phyloP scores from a whole-genome alignment of 2,113 vertebrate species.

The Saguinus midas region DNA sequence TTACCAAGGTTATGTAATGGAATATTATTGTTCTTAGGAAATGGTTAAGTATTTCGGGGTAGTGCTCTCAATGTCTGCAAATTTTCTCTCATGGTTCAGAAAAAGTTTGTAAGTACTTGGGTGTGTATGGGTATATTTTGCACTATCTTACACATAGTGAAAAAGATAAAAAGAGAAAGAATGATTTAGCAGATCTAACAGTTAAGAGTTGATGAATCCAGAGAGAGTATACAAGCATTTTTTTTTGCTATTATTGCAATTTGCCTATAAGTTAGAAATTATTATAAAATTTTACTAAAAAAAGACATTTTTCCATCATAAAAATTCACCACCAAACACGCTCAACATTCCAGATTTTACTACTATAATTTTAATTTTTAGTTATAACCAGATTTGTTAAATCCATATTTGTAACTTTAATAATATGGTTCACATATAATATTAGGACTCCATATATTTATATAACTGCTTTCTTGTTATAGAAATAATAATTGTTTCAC shows the following conservation, averaged over 20 bases:
- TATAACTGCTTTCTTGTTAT: not conserved
- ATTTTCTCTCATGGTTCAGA: not conserved
- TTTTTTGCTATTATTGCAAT: not conserved
- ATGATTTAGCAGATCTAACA: not conserved
- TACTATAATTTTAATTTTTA: not conserved
- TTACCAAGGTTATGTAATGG: not conserved
- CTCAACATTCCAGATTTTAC: not conserved
- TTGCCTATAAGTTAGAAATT: not conserved
- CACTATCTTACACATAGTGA: not conserved
- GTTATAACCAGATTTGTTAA: not conserved
- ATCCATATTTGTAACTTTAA: not conserved
- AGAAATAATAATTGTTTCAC: not conserved
- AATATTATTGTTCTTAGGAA: not conserved
- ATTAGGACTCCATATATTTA: not conserved
- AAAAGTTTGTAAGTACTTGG: not conserved
- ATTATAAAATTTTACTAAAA: not conserved
- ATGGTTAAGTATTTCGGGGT: not conserved
- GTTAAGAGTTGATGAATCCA: not conserved
- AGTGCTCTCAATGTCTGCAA: not conserved
- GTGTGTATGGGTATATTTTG: not conserved
- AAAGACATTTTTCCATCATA: not conserved
- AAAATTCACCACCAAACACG: not conserved
- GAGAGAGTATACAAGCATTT: not conserved
- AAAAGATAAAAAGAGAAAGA: not conserved
- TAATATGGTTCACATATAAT: not conserved